Percentiles rank a stretch among this genome's conserved stretches.
Evolutionary conservation across 2,113 vertebrate genomes (phyloP).

Genomic region (Clinocottus analis): DNA sequence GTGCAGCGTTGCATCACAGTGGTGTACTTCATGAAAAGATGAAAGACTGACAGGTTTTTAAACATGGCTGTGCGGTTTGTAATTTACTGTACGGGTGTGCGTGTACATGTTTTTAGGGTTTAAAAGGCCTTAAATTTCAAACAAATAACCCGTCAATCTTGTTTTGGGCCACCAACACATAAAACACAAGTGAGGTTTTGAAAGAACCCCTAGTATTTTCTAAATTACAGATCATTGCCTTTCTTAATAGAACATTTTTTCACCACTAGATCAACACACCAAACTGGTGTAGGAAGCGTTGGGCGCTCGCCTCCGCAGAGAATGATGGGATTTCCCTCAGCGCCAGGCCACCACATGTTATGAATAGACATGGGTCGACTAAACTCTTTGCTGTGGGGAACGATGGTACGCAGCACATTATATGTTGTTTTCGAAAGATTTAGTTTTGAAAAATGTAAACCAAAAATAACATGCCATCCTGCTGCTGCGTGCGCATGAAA

Average conservation of each 20-base stretch:
- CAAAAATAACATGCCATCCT: conserved; percentile 36
- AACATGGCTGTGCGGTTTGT: conserved; percentile 13
- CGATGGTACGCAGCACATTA: neutral
- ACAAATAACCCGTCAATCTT: conserved; percentile 40
- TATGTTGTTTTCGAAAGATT: conserved; percentile 20
- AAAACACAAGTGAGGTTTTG: conserved; percentile 24
- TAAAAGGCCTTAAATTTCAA: conserved; percentile 51
- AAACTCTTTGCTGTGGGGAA: neutral
- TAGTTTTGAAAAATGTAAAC: conserved; percentile 50
- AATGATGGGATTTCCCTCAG: conserved; percentile 65
- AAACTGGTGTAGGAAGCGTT: conserved; percentile 26
- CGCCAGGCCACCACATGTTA: conserved; percentile 44
- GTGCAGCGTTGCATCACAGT: neutral
- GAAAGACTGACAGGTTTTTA: too few relatives aligned
- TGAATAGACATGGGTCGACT: neutral
- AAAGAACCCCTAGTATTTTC: conserved; percentile 40
- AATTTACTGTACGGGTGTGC: conserved; percentile 31
- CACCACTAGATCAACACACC: conserved; percentile 24
- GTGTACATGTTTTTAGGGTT: conserved; percentile 16
- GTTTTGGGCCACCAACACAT: conserved; percentile 57
- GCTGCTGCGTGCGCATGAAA: conserved; percentile 26
- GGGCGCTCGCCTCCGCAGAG: conserved; percentile 14
- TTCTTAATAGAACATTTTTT: conserved; percentile 35
- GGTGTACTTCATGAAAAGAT: conserved; percentile 1
- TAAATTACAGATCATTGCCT: conserved; percentile 49